Evolutionary conservation across 2,888 invertebrate species (phyloP), one percentile per base, ranked within the genome.

Genomic region (Coelinius sp.): DNA sequence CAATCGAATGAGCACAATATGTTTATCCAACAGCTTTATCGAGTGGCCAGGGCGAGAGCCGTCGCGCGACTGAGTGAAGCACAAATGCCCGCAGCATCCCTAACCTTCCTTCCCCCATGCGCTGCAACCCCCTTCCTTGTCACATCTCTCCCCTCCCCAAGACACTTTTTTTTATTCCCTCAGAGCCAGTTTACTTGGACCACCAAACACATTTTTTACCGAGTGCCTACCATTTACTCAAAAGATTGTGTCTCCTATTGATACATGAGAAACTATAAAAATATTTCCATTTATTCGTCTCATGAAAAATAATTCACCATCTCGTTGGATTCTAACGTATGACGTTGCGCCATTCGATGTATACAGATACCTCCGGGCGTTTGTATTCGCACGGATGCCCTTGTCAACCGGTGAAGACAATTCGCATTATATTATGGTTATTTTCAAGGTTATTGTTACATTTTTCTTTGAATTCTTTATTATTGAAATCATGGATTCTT

Each of bases 21-120:
- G 12, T 41, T 41, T n/a, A 41, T 41, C 4, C 5, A n/a, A 41
- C 41, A 10, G 27, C 2, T 17, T 8, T 20, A 59, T 82, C 81
- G 82, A 83, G 83, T 80, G 79, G 80, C 80, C 83, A 78, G 81
- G 81, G 76, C 84, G 83, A 84, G 80, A 84, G 84, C 84, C 82
- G 84, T 82, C 84, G 83, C 85, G 80, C 85, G 81, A 85, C 85
- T 85, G 83, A 85, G 84, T 84, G 83, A 81, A 79, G 76, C 77
- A 77, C 76, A 71, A 77, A 70, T 73, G 75, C 77, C 80, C 80
- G 76, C 82, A 82, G 83, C 84, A 83, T 84, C 83, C 82, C 81
- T 78, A 71, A 68, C 71, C 70, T 68, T 75, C 74, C 75, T 75
- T 74, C 69, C 77, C 77, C 73, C 75, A 73, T 68, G 70, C 70